These are phyloP conservation scores for Limenitis camilla DNA, from an alignment of 2,888 invertebrate genomes.

Conservation along the genomic window DNA sequence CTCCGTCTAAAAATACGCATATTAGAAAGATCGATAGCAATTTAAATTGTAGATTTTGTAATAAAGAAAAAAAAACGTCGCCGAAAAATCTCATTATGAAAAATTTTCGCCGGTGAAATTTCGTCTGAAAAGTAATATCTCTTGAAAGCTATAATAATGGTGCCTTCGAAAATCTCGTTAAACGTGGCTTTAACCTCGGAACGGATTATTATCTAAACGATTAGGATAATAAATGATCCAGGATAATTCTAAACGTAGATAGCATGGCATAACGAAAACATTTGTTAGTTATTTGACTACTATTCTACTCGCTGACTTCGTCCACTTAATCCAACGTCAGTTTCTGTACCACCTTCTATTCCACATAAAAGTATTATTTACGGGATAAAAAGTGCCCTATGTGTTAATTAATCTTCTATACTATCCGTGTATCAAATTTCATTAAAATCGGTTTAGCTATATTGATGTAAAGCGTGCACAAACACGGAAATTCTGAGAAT, in stretches of 20 bases:
- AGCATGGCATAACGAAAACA: background rate
- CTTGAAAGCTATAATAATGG: constrained; percentile 19
- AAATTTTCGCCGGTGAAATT: constrained; percentile 9
- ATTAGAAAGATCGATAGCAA: background rate
- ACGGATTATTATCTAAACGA: constrained; percentile 13
- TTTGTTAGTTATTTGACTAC: too few species aligned
- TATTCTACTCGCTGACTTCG: too few species aligned
- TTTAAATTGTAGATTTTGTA: background rate
- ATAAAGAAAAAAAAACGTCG: constrained; percentile 8
- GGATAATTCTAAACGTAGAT: background rate
- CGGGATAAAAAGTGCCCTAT: too few species aligned
- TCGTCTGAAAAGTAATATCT: constrained; percentile 13
- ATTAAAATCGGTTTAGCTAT: too few species aligned
- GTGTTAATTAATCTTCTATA: too few species aligned
- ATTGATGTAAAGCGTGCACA: too few species aligned
- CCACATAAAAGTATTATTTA: too few species aligned
- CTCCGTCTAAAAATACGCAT: background rate
- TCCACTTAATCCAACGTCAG: too few species aligned
- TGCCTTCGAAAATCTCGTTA: constrained; percentile 17
- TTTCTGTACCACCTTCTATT: too few species aligned
- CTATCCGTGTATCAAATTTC: too few species aligned
- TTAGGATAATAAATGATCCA: constrained; percentile 12
- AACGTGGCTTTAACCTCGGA: constrained; percentile 15
- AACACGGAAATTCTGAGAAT: too few species aligned
- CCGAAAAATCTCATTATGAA: constrained; percentile 12